Conservation (phyloP, 2,797 vertebrate genomes). For the Rhabdophis nuchalis region DNA sequence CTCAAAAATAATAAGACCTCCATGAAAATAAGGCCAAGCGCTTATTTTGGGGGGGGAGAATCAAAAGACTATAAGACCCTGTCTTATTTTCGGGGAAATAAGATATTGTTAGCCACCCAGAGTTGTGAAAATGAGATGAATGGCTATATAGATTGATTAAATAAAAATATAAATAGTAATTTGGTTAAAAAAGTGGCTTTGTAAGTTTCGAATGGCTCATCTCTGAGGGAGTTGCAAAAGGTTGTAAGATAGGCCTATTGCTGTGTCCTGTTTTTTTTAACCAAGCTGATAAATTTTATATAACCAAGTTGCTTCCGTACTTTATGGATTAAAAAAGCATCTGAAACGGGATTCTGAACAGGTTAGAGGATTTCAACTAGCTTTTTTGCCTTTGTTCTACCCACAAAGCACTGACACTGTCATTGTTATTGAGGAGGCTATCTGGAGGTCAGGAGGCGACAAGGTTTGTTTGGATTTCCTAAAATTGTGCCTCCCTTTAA, state of each 20-base stretch:
- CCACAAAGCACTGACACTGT: constrained; percentile 49
- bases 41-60: no score
- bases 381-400: constrained; percentile 30
- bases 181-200: not conserved
- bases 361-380: constrained; percentile 36
- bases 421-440: constrained; percentile 75
- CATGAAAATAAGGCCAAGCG: no score
- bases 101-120: not conserved
- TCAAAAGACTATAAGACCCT: no score
- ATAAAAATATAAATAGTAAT: not conserved
- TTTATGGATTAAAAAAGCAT: constrained; percentile 15
- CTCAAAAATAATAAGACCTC: no score
- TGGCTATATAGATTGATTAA: not conserved
- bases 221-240: not conserved
- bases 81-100: no score
- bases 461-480: constrained; percentile 81
- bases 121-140: not conserved
- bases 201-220: not conserved
- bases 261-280: not conserved
- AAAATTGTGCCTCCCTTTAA: constrained; percentile 79
- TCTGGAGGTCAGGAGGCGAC: constrained; percentile 76
- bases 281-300: constrained; percentile 18
- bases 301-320: constrained; percentile 20
- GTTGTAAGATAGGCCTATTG: not conserved
- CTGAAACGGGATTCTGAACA: constrained; percentile 47